phyloP scores from a whole-genome alignment of 1,140 invertebrate species.

The Bradysia coprophila region DNA sequence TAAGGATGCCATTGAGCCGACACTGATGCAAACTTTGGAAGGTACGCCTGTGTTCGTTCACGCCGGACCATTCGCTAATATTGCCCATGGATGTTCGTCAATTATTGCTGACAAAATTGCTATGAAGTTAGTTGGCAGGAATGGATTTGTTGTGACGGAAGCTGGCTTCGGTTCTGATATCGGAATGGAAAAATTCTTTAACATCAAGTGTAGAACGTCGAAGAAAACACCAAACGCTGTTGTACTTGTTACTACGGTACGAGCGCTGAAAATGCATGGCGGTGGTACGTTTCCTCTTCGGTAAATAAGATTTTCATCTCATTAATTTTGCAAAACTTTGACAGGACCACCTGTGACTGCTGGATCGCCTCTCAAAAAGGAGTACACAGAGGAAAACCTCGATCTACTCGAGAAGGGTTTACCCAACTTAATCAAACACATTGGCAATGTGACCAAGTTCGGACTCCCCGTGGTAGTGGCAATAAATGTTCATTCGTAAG shows the following conservation, averaged over 20 bases:
- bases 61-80: conserved; percentile 96
- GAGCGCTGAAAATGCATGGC: conserved; percentile 97
- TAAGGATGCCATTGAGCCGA: conserved; percentile 90
- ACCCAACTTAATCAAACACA: conserved; percentile 84
- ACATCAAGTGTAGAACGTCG: conserved; percentile 92
- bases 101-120: conserved; percentile 90
- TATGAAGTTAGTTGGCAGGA: conserved; percentile 78
- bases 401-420: conserved; percentile 76
- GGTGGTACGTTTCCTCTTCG: no score
- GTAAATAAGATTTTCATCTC: no score
- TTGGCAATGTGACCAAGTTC: conserved; percentile 78
- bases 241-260: conserved; percentile 82
- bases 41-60: conserved; percentile 92
- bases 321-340: no score
- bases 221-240: conserved; percentile 73
- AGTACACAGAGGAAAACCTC: conserved; percentile 77
- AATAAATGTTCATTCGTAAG: conserved; percentile 74
- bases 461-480: conserved; percentile 92
- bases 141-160: conserved; percentile 93
- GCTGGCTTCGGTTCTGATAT: conserved; percentile 98
- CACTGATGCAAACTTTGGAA: conserved; percentile 94
- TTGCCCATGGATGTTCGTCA: conserved; percentile 94
- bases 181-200: conserved; percentile 98
- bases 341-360: not conserved
- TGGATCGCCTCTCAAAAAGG: conserved; percentile 62